Percentiles rank a stretch among this genome's conserved stretches.
Conservation (phyloP, 2,113 vertebrate genomes). For the Pteronura brasiliensis region DNA sequence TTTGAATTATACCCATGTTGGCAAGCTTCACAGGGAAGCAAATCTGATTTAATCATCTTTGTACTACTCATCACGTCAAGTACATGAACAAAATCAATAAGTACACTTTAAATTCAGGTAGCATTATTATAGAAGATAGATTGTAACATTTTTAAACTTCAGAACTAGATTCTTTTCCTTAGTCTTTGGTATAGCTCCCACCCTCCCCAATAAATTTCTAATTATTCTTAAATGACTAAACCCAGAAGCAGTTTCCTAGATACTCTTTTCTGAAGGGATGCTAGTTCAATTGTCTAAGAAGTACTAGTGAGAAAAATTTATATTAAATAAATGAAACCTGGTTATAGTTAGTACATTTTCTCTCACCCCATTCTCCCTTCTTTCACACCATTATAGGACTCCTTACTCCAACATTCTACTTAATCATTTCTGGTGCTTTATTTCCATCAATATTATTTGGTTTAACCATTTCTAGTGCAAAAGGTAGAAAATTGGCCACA, state of each 20-base stretch:
- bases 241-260: not conserved
- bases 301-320: not conserved
- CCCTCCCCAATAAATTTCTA: not conserved
- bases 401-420: not conserved
- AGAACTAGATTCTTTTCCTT: not conserved
- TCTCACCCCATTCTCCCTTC: not conserved
- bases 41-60: not conserved
- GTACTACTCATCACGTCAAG: not conserved
- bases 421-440: not conserved
- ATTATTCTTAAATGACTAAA: constrained; percentile 2
- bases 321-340: not conserved
- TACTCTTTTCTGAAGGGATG: not conserved
- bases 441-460: not conserved
- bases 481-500: not conserved
- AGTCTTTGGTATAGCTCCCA: not conserved
- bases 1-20: not conserved
- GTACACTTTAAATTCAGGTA: not conserved
- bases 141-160: not conserved
- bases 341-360: not conserved
- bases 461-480: not conserved
- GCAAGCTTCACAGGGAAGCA: constrained; percentile 15
- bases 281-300: not conserved
- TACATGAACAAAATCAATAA: not conserved
- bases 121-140: not conserved
- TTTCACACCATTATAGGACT: accelerated